Evolutionary conservation across 2,888 invertebrate species (phyloP), one percentile per base, ranked within the genome.

Genomic region (Stegana nigrithorax): DNA sequence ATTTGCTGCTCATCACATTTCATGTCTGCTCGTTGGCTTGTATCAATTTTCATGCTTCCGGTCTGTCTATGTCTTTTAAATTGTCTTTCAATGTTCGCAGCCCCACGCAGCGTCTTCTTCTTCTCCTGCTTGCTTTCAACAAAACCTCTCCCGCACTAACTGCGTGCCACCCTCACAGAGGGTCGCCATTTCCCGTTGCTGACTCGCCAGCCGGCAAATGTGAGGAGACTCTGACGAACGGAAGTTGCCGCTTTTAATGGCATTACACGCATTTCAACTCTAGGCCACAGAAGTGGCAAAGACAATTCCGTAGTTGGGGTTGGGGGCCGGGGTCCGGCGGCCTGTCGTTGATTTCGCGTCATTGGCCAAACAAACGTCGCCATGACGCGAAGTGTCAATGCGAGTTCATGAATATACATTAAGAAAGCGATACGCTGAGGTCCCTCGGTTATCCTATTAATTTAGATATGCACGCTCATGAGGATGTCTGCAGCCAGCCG

Each of bases 191-290:
- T 39, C n/a, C n/a, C n/a, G n/a, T n/a, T n/a, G n/a, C n/a, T n/a
- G n/a, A n/a, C n/a, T n/a, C n/a, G n/a, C n/a, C n/a, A n/a, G n/a
- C n/a, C n/a, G n/a, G n/a, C n/a, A 77, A 73, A 60, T 69, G 65
- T 71, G 65, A 68, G 69, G 66, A 70, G 75, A 76, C 77, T 74
- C 75, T 66, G 47, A 70, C 64, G 62, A 71, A 65, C 74, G 77
- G 77, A 74, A 75, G 74, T 75, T 74, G 75, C 72, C 75, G 73
- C 75, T 75, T 75, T 74, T 74, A 74, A 74, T 74, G 75, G 77
- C 77, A 74, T 74, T 74, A 74, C 77, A 74, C 70, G 74, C 77
- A 77, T 75, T 74, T 77, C 71, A 77, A 73, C 77, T 73, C 73
- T 69, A 69, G 73, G 70, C 74, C 77, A 62, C 71, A 73, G 65